Conservation (phyloP, 2,113 vertebrate species). For the Sceloporus undulatus region DNA sequence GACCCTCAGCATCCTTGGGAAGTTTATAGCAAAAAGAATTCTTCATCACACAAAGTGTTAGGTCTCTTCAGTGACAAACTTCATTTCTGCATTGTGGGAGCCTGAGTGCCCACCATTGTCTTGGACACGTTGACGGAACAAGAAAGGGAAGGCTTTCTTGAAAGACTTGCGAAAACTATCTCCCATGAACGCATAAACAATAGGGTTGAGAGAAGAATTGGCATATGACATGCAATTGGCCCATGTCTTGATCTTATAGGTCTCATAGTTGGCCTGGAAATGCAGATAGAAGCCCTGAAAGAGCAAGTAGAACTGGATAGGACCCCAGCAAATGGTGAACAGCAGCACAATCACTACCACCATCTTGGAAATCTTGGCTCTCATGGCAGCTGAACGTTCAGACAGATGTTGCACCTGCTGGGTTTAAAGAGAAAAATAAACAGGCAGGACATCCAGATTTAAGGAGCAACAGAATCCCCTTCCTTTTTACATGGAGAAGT, state of each 20-base stretch:
- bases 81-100: conserved; percentile 86
- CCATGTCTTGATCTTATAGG: conserved; percentile 87
- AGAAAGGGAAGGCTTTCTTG: conserved; percentile 84
- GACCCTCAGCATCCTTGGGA: neutral
- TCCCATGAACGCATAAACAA: conserved; percentile 85
- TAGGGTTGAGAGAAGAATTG: conserved; percentile 86
- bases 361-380: conserved; percentile 88
- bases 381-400: conserved; percentile 83
- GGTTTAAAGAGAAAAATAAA: conserved; percentile 20
- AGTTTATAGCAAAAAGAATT: neutral
- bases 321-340: conserved; percentile 89
- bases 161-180: conserved; percentile 85
- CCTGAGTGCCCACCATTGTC: conserved; percentile 82
- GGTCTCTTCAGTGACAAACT: conserved; percentile 81
- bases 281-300: conserved; percentile 83
- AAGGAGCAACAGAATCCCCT: too few relatives aligned
- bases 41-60: neutral
- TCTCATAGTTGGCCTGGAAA: conserved; percentile 78
- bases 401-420: conserved; percentile 85
- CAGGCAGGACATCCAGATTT: neutral
- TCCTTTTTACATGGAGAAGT: neutral
- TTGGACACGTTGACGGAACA: conserved; percentile 81
- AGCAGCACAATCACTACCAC: conserved; percentile 87
- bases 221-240: conserved; percentile 88
- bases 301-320: conserved; percentile 87